These are phyloP conservation scores for Chromoteleia sp. DNA, from an alignment of 2,888 invertebrate species.

Conservation along the genomic window DNA sequence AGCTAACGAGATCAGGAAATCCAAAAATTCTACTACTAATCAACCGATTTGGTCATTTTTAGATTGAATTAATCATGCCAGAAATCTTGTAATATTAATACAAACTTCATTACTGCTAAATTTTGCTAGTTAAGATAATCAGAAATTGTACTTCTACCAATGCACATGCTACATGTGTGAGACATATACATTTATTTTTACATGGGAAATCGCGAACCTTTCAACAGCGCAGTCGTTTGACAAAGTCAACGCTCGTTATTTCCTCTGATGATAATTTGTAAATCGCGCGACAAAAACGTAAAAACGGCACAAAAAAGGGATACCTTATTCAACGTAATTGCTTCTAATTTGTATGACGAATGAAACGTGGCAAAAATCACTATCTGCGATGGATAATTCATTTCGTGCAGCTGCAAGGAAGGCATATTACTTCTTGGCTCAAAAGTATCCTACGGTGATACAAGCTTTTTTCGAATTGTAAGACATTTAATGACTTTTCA, in stretches of 20 bases:
- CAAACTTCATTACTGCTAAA: too few species aligned
- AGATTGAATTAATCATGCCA: too few species aligned
- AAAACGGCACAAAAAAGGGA: constrained; percentile 21
- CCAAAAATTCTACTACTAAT: too few species aligned
- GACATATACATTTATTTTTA: too few species aligned
- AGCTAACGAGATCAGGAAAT: too few species aligned
- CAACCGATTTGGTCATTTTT: too few species aligned
- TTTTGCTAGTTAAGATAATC: too few species aligned
- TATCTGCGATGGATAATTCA: constrained; percentile 46
- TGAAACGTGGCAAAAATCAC: constrained; percentile 37
- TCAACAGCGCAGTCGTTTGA: constrained; percentile 1
- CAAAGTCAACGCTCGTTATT: constrained; percentile 3
- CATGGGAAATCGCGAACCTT: not conserved
- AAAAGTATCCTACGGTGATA: constrained; percentile 54
- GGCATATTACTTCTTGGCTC: constrained; percentile 30
- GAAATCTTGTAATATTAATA: too few species aligned
- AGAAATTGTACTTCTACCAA: too few species aligned
- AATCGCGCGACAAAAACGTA: constrained; percentile 11
- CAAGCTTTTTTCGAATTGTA: constrained; percentile 46
- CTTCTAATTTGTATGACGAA: constrained; percentile 49
- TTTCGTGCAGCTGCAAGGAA: constrained; percentile 38
- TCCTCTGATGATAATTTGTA: constrained; percentile 19
- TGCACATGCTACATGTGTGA: too few species aligned
- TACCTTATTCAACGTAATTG: constrained; percentile 34
- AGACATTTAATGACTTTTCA: constrained; percentile 65